Conservation (phyloP, 2,113 vertebrate species). For the Neogale vison region DNA sequence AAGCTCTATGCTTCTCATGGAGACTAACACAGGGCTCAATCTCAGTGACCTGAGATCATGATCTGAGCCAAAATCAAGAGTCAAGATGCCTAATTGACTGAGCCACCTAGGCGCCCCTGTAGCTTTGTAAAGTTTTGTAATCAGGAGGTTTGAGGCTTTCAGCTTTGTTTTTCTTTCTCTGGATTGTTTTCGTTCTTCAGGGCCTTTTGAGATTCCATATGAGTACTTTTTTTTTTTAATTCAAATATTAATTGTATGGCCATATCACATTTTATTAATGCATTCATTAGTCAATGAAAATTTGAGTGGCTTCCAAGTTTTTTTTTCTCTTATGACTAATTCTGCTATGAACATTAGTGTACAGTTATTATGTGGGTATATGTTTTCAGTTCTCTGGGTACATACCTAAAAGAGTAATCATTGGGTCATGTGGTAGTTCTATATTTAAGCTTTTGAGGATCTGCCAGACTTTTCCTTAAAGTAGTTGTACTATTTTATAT, state of each 20-base stretch:
- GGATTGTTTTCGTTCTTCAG: background rate
- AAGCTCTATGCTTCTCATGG: background rate
- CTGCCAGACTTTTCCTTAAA: background rate
- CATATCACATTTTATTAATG: background rate
- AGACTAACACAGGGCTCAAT: no score
- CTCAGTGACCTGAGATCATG: background rate
- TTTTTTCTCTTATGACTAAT: background rate
- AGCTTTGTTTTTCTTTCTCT: background rate
- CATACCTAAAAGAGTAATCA: background rate
- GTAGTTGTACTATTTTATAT: background rate
- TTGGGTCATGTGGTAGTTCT: background rate
- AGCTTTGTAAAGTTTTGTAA: background rate
- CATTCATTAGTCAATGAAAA: background rate
- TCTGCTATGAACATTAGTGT: background rate
- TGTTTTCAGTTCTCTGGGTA: background rate
- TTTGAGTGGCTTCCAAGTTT: background rate
- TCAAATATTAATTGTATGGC: background rate
- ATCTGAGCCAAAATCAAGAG: background rate
- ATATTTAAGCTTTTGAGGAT: background rate
- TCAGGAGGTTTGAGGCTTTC: background rate
- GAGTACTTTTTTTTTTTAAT: background rate
- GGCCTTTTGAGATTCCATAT: background rate
- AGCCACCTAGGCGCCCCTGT: background rate
- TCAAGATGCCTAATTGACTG: background rate
- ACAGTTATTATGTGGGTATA: background rate